These are phyloP conservation scores for Acronicta psi DNA, from an alignment of 2,888 invertebrate species.

Conservation along the genomic window DNA sequence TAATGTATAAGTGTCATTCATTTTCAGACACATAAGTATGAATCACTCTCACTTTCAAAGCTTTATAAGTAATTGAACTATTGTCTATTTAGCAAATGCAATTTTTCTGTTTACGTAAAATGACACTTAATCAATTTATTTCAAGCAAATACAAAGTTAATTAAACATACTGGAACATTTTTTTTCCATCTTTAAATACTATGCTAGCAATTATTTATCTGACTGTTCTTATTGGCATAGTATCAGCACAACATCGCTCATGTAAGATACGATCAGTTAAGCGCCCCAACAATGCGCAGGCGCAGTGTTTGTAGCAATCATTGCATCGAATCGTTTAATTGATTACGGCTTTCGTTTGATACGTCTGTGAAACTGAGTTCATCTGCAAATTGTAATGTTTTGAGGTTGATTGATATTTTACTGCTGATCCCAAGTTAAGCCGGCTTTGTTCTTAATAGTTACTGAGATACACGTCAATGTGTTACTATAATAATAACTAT, in stretches of 20 bases:
- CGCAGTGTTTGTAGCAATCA: slow-evolving; percentile 40
- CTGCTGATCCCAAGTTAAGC: slow-evolving; percentile 45
- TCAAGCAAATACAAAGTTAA: too few relatives aligned
- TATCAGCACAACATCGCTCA: slow-evolving; percentile 6
- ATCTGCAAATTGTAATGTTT: slow-evolving; percentile 57
- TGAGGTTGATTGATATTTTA: slow-evolving; percentile 62
- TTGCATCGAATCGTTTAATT: slow-evolving; percentile 47
- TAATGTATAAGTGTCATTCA: too few relatives aligned
- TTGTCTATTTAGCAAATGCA: too few relatives aligned
- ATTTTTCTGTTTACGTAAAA: too few relatives aligned
- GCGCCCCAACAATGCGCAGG: slow-evolving; percentile 21
- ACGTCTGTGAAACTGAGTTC: slow-evolving; percentile 50
- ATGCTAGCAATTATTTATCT: slow-evolving; percentile 21
- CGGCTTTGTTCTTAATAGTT: slow-evolving; percentile 37
- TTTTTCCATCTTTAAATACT: not conserved
- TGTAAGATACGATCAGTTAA: slow-evolving; percentile 19
- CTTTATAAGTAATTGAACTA: too few relatives aligned
- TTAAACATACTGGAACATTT: too few relatives aligned
- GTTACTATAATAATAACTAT: too few relatives aligned
- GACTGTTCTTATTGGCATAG: slow-evolving; percentile 18
- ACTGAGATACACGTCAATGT: too few relatives aligned
- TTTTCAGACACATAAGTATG: too few relatives aligned
- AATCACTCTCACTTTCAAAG: too few relatives aligned
- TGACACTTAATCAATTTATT: too few relatives aligned
- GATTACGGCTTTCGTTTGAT: slow-evolving; percentile 62